These are phyloP conservation scores for Apistogramma diplotaenia DNA, from an alignment of 2,113 vertebrate species.

Conservation along the genomic window DNA sequence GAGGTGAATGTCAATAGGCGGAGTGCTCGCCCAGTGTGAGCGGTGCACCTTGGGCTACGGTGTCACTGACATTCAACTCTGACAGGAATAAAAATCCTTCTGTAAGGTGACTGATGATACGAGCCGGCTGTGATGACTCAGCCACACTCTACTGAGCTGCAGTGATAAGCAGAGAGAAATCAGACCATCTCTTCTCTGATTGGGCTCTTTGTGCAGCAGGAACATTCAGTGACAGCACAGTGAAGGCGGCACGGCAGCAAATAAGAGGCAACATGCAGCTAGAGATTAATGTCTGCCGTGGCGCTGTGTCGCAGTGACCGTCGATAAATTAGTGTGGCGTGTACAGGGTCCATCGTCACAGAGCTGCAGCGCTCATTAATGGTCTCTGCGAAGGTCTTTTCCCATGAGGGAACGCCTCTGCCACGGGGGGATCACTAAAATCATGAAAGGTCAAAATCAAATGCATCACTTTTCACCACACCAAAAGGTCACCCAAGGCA, in stretches of 20 bases:
- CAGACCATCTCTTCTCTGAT: neutral
- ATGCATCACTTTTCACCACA: neutral
- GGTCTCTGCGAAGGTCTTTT: neutral
- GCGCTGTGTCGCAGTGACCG: neutral
- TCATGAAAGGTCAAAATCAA: slow-evolving; percentile 22
- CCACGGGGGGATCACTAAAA: neutral
- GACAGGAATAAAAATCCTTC: slow-evolving; percentile 16
- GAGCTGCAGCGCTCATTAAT: neutral
- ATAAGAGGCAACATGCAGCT: neutral
- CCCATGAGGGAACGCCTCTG: neutral
- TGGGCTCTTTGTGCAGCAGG: slow-evolving; percentile 12
- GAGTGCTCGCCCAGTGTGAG: slow-evolving; percentile 15
- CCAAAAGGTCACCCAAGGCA: neutral
- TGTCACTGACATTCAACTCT: slow-evolving; percentile 57
- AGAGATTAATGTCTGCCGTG: slow-evolving; percentile 16
- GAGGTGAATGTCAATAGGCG: slow-evolving; percentile 50
- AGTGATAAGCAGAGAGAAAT: neutral
- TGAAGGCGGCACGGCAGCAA: neutral
- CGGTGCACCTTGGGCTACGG: slow-evolving; percentile 23
- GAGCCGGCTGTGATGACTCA: slow-evolving; percentile 8
- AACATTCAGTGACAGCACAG: neutral
- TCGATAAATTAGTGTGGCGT: neutral
- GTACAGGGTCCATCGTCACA: neutral
- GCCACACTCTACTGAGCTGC: neutral
- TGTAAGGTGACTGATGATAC: slow-evolving; percentile 1